Evolutionary conservation across 1,140 invertebrate species (phyloP).

Genomic region (Popillia japonica): DNA sequence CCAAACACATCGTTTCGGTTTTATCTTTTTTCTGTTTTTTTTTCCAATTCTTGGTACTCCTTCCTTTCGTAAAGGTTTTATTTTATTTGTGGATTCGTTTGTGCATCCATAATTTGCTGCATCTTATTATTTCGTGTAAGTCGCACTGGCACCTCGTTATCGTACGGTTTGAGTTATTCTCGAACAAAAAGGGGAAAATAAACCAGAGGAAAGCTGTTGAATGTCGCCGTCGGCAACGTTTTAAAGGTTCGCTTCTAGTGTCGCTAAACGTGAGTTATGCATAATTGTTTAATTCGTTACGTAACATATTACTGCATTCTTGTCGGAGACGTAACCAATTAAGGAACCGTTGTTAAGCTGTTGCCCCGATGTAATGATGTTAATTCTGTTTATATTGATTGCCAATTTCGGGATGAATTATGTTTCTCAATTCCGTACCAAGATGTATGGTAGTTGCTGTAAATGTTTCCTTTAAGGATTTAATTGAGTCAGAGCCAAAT

Average conservation of each 20-base stretch:
- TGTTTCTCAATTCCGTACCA: not conserved
- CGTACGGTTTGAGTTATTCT: slow-evolving; percentile 3
- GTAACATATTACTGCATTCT: not conserved
- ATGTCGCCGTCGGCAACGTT: not conserved
- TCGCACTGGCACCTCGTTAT: slow-evolving; percentile 2
- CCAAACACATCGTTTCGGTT: slow-evolving; percentile 1
- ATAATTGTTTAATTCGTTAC: slow-evolving; percentile 31
- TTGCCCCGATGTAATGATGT: not conserved
- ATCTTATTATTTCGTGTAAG: slow-evolving; percentile 13
- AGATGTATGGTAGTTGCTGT: no score
- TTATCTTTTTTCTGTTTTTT: not conserved
- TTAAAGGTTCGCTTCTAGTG: not conserved
- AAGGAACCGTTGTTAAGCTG: not conserved
- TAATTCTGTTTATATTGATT: slow-evolving; percentile 24
- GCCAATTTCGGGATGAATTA: slow-evolving; percentile 7
- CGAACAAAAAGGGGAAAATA: not conserved
- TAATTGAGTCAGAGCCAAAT: no score
- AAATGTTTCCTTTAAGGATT: no score
- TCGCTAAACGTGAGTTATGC: slow-evolving; percentile 5
- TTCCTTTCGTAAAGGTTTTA: not conserved
- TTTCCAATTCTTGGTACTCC: slow-evolving; percentile 14
- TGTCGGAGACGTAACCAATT: slow-evolving; percentile 3
- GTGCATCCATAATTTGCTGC: slow-evolving; percentile 26
- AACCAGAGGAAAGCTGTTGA: not conserved
- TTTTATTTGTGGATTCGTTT: slow-evolving; percentile 12